A percentile compares a stretch with the other conserved stretches of the same genome.
Conservation (phyloP, 2,113 vertebrate genomes). For the Mus pahari region DNA sequence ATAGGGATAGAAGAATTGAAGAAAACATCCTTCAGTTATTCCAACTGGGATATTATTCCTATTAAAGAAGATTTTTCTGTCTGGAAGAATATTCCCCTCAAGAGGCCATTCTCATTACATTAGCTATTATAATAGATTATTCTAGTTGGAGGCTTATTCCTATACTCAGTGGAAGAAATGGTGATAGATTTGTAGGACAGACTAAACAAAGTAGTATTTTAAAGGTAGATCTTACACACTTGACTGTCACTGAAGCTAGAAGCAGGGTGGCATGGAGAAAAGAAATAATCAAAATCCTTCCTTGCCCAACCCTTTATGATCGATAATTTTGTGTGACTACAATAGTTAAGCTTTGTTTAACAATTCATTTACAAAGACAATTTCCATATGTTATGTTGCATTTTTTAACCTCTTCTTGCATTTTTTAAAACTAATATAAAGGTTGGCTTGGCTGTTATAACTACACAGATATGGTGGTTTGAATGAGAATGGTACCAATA, state of each 20-base stretch:
- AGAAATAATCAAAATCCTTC: background rate
- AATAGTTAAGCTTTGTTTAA: background rate
- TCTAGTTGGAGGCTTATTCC: background rate
- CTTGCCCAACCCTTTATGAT: background rate
- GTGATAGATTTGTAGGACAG: background rate
- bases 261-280: accelerated
- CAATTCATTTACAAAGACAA: background rate
- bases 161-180: background rate
- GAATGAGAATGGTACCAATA: background rate
- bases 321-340: background rate
- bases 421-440: background rate
- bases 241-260: background rate
- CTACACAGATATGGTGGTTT: too few relatives aligned
- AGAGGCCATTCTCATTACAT: background rate
- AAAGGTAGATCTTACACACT: background rate
- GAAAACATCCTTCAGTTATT: background rate
- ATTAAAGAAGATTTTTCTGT: background rate
- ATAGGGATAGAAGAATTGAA: background rate
- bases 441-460: background rate
- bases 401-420: background rate
- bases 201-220: background rate
- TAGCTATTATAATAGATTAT: background rate
- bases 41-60: background rate
- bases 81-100: background rate
- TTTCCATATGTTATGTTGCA: background rate